Conservation (phyloP, 2,888 invertebrate genomes). For the Allacma fusca region DNA sequence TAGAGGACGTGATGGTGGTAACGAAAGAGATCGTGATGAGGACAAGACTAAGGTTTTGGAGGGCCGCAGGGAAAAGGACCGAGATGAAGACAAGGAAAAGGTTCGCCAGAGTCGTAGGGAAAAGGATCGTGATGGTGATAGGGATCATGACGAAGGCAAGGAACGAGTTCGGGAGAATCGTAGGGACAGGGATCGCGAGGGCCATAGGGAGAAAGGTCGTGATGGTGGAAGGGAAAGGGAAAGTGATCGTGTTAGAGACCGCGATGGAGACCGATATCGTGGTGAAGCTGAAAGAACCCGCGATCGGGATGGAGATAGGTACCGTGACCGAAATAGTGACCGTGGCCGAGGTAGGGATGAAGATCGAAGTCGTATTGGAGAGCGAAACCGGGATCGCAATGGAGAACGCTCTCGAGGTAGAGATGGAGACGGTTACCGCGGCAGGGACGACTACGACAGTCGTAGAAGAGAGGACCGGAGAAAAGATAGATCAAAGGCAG, state of each 20-base stretch:
- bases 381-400: conserved; percentile 5
- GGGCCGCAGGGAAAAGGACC: conserved; percentile 45
- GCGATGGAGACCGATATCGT: not conserved
- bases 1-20: conserved; percentile 48
- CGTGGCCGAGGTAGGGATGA: not conserved
- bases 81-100: conserved; percentile 31
- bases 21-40: conserved; percentile 40
- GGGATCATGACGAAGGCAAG: conserved; percentile 30
- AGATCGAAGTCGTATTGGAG: not conserved
- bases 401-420: conserved; percentile 26
- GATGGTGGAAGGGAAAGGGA: not conserved
- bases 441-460: not conserved
- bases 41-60: conserved; percentile 37
- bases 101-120: conserved; percentile 37
- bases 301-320: not conserved
- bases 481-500: not conserved
- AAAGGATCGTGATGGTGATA: conserved; percentile 43
- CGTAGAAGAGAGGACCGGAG: not conserved
- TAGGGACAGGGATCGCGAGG: conserved; percentile 34
- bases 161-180: conserved; percentile 33
- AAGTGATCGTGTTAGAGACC: conserved; percentile 2
- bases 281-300: not conserved
- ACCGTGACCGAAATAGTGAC: conserved; percentile 16
- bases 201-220: conserved; percentile 35
- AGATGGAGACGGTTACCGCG: not conserved